These are phyloP conservation scores for Lophotriccus pileatus DNA, from an alignment of 2,797 vertebrate genomes.

Conservation along the genomic window DNA sequence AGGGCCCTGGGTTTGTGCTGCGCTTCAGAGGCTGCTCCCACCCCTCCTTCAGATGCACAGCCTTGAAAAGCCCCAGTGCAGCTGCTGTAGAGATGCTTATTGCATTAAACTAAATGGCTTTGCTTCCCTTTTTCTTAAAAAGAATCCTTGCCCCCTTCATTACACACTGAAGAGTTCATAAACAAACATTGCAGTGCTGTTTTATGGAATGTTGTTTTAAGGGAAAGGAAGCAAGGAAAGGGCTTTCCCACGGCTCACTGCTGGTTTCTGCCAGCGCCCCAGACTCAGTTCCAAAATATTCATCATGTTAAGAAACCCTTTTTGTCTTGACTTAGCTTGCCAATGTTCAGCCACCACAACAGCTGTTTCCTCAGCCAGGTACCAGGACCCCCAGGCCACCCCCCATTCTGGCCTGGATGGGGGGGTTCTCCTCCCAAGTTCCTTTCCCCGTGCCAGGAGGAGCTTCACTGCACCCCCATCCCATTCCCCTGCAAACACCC, in stretches of 20 bases:
- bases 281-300: not conserved
- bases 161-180: not conserved
- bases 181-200: not conserved
- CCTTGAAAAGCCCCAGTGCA: not conserved
- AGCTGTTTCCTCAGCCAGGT: not conserved
- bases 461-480: not conserved
- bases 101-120: not conserved
- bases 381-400: not conserved
- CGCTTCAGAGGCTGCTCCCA: not conserved
- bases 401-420: not conserved
- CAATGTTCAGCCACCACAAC: not conserved
- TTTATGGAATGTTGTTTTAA: not conserved
- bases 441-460: not conserved
- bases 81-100: not conserved
- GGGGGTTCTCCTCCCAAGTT: not conserved
- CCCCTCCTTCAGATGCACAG: not conserved
- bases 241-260: not conserved
- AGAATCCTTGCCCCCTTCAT: not conserved
- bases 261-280: not conserved
- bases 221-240: not conserved
- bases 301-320: not conserved
- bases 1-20: fast-evolving
- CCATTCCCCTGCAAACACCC: not conserved
- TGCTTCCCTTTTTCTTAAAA: not conserved
- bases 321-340: not conserved